Evolutionary conservation across 2,888 invertebrate species (phyloP).

Genomic region (Craniophora ligustri): DNA sequence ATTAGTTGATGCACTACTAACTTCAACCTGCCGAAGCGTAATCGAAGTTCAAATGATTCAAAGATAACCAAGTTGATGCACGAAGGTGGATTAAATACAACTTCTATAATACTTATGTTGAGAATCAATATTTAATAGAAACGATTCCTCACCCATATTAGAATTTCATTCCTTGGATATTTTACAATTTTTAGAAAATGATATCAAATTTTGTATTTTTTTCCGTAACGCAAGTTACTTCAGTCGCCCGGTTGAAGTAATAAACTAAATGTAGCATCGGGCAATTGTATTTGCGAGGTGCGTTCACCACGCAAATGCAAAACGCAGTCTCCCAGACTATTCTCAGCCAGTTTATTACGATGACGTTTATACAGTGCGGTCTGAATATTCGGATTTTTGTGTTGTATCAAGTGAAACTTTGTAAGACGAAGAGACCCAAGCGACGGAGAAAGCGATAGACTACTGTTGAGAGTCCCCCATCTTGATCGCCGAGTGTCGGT

Average conservation of each 20-base stretch:
- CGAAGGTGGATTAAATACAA: too few species aligned
- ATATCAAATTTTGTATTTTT: constrained; percentile 19
- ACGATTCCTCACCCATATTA: constrained; percentile 11
- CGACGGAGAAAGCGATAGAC: not conserved
- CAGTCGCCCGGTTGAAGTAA: constrained; percentile 1
- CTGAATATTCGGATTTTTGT: constrained; percentile 13
- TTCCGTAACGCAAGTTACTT: not conserved
- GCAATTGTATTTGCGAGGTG: too few species aligned
- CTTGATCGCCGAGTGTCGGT: constrained; percentile 69
- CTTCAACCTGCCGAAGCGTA: too few species aligned
- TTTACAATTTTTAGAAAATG: constrained; percentile 19
- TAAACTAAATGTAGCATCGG: not conserved
- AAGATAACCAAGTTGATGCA: too few species aligned
- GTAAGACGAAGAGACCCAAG: constrained; percentile 11
- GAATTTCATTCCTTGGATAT: constrained; percentile 14
- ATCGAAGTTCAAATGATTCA: too few species aligned
- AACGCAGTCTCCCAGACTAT: too few species aligned
- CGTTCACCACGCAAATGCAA: too few species aligned
- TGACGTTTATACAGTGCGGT: constrained; percentile 26
- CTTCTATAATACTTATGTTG: too few species aligned
- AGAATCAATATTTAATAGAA: constrained; percentile 12
- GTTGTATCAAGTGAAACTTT: constrained; percentile 7
- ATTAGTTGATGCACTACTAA: too few species aligned
- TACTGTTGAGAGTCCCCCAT: constrained; percentile 54
- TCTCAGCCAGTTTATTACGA: not conserved